Evolutionary conservation across 2,113 vertebrate genomes (phyloP).

Genomic region (Mastomys coucha): DNA sequence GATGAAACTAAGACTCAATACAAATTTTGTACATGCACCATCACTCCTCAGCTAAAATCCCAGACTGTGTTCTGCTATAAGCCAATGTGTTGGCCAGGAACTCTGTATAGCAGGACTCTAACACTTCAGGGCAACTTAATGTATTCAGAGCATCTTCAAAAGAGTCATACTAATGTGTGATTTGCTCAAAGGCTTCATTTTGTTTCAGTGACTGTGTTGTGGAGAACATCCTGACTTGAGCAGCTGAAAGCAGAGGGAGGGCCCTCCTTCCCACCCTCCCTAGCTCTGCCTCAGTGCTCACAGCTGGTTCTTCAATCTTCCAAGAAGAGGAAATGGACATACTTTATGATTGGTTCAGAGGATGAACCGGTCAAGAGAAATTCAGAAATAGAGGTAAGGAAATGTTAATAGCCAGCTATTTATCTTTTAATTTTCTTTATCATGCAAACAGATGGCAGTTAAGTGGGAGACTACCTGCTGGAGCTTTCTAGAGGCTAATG

Average conservation of each 20-base stretch:
- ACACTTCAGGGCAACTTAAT: background rate
- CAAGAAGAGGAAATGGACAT: background rate
- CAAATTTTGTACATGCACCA: background rate
- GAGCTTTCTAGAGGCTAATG: background rate
- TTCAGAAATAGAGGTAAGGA: constrained; percentile 39
- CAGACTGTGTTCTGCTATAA: background rate
- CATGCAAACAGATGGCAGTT: constrained; percentile 58
- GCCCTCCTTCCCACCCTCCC: background rate
- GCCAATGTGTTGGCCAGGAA: background rate
- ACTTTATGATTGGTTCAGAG: constrained; percentile 22
- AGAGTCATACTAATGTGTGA: constrained; percentile 3
- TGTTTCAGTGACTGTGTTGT: background rate
- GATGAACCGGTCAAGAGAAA: background rate
- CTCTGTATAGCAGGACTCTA: background rate
- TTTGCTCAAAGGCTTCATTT: constrained; percentile 3
- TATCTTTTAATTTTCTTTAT: constrained; percentile 57
- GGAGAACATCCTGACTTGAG: background rate
- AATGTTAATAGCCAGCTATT: constrained; percentile 37
- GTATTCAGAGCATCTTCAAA: background rate
- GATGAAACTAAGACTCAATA: constrained; percentile 30
- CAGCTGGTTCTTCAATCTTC: background rate
- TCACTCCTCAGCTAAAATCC: background rate
- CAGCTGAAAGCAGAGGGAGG: background rate
- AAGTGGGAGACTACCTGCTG: constrained; percentile 43
- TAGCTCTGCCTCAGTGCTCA: background rate